These are phyloP conservation scores for Agrotis ipsilon DNA, from an alignment of 2,888 invertebrate genomes.

Conservation along the genomic window DNA sequence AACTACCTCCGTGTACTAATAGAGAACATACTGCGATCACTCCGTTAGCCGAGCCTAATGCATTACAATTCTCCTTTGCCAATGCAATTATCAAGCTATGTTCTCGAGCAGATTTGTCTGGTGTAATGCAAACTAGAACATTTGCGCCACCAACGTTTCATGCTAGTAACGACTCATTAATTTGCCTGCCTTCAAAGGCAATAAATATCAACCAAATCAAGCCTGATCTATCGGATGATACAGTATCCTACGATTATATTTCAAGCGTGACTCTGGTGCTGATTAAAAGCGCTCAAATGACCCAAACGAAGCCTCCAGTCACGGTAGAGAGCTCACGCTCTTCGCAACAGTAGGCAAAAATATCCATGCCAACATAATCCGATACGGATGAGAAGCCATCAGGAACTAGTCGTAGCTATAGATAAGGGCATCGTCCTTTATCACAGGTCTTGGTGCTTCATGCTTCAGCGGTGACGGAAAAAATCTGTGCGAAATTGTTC, in stretches of 20 bases:
- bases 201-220: slow-evolving; percentile 55
- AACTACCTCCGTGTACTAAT: slow-evolving; percentile 11
- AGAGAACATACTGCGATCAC: slow-evolving; percentile 19
- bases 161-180: slow-evolving; percentile 23
- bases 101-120: neutral
- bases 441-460: slow-evolving; percentile 65
- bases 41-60: neutral
- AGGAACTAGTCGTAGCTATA: slow-evolving; percentile 76
- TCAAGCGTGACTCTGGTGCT: slow-evolving; percentile 56
- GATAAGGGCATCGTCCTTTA: slow-evolving; percentile 80
- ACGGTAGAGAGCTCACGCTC: slow-evolving; percentile 55
- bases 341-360: slow-evolving; percentile 62
- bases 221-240: slow-evolving; percentile 50
- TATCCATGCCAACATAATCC: slow-evolving; percentile 63
- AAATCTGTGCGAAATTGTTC: slow-evolving; percentile 63
- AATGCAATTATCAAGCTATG: slow-evolving; percentile 1
- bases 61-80: slow-evolving; percentile 1
- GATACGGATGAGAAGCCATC: slow-evolving; percentile 74
- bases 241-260: slow-evolving; percentile 54
- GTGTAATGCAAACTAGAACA: neutral
- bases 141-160: slow-evolving; percentile 7
- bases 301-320: slow-evolving; percentile 54
- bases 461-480: slow-evolving; percentile 57
- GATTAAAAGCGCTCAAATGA: slow-evolving; percentile 62
- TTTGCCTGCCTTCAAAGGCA: slow-evolving; percentile 36